Evolutionary conservation across 2,113 vertebrate species (phyloP).

Genomic region (Kobus ellipsiprymnus): DNA sequence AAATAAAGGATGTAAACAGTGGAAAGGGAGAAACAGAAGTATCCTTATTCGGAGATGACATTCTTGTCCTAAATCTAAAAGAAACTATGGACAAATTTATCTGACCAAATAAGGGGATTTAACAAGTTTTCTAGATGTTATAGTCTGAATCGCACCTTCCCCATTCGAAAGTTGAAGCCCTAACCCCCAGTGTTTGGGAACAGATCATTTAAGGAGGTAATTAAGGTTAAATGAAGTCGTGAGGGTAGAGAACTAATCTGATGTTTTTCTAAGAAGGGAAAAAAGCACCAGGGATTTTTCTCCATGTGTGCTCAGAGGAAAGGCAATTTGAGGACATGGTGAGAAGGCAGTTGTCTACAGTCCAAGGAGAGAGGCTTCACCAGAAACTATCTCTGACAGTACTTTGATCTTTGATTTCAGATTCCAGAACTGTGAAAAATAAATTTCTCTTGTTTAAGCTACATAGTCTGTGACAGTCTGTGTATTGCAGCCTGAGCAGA

Average conservation of each 20-base stretch:
- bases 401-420: background rate
- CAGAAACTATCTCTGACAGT: background rate
- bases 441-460: background rate
- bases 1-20: background rate
- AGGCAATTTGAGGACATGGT: background rate
- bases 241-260: background rate
- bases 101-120: background rate
- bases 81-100: background rate
- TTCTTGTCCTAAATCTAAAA: background rate
- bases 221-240: background rate
- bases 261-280: background rate
- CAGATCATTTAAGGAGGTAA: background rate
- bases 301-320: too few relatives aligned
- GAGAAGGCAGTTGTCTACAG: background rate
- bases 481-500: too few relatives aligned
- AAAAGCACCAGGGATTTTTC: background rate
- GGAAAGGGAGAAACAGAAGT: background rate
- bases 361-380: background rate
- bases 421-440: background rate
- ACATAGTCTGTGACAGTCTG: background rate
- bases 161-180: background rate
- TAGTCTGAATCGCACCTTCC: rapidly evolving
- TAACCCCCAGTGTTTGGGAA: background rate
- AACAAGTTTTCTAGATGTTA: background rate
- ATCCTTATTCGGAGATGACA: background rate